Percentiles rank a stretch among this genome's conserved stretches.
Evolutionary conservation across 2,888 invertebrate genomes (phyloP).

Genomic region (Nymphalis polychloros): DNA sequence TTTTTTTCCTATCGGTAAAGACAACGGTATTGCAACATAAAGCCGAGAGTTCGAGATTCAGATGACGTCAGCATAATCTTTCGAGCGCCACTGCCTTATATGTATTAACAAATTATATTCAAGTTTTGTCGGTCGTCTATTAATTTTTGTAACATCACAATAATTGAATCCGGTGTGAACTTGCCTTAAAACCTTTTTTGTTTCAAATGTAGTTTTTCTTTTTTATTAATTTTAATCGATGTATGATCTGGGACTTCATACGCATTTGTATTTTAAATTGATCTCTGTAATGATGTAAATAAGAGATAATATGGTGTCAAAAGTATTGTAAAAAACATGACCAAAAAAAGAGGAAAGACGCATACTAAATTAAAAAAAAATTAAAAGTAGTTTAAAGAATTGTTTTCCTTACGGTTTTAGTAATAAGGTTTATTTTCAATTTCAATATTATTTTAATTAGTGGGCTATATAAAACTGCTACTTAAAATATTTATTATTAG

Average conservation of each 20-base stretch:
- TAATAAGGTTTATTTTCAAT: background rate
- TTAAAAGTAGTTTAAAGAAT: background rate
- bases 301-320: slow-evolving; percentile 27
- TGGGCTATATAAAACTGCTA: slow-evolving; percentile 1
- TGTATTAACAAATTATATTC: background rate
- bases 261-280: slow-evolving; percentile 30
- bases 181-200: background rate
- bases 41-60: no score
- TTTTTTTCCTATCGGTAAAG: no score
- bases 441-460: background rate
- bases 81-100: background rate
- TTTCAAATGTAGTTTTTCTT: background rate
- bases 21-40: no score
- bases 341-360: slow-evolving; percentile 15
- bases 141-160: background rate
- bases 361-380: slow-evolving; percentile 5
- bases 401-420: background rate
- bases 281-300: slow-evolving; percentile 32
- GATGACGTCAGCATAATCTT: no score
- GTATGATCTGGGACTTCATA: slow-evolving; percentile 22
- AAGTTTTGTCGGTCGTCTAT: background rate
- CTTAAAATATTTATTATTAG: slow-evolving; percentile 1
- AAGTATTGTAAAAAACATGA: slow-evolving; percentile 14
- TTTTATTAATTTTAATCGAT: slow-evolving; percentile 10
- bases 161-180: background rate